Conservation (phyloP, 2,797 vertebrate species). For the Xiphorhynchus erythropygius region DNA sequence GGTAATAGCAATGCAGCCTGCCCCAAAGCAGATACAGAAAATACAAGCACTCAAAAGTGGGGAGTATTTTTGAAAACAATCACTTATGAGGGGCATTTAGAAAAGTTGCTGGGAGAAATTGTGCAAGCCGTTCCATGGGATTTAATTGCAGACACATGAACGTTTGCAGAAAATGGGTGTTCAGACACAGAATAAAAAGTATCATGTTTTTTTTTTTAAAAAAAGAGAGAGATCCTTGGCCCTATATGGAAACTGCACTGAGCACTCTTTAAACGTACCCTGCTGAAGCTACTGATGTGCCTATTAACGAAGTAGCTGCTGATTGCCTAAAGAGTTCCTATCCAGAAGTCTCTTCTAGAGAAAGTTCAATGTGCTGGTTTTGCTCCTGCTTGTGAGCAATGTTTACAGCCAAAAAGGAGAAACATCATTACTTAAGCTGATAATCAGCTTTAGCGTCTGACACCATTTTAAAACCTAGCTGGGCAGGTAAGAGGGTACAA, state of each 20-base stretch:
- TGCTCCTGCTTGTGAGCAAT: not conserved
- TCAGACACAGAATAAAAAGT: not conserved
- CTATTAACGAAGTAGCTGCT: not conserved
- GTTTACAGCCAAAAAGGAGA: conserved; percentile 14
- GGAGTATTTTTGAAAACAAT: not conserved
- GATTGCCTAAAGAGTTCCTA: not conserved
- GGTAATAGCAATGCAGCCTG: not conserved
- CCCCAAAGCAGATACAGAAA: not conserved
- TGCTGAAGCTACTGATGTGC: not conserved
- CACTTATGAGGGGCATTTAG: not conserved
- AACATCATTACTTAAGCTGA: conserved; percentile 14
- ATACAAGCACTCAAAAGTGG: not conserved
- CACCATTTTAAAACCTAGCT: not conserved
- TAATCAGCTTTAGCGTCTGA: conserved; percentile 44
- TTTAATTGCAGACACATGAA: not conserved
- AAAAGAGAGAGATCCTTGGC: not conserved
- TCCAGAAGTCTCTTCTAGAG: not conserved
- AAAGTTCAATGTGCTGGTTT: not conserved
- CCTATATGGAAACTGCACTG: not conserved
- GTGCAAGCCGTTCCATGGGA: not conserved
- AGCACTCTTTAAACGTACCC: not conserved
- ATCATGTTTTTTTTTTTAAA: not conserved
- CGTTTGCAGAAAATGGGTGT: not conserved
- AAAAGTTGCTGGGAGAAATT: not conserved
- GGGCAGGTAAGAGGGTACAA: not conserved